Evolutionary conservation across 2,888 invertebrate species (phyloP).

Genomic region (Campoplex capitator): DNA sequence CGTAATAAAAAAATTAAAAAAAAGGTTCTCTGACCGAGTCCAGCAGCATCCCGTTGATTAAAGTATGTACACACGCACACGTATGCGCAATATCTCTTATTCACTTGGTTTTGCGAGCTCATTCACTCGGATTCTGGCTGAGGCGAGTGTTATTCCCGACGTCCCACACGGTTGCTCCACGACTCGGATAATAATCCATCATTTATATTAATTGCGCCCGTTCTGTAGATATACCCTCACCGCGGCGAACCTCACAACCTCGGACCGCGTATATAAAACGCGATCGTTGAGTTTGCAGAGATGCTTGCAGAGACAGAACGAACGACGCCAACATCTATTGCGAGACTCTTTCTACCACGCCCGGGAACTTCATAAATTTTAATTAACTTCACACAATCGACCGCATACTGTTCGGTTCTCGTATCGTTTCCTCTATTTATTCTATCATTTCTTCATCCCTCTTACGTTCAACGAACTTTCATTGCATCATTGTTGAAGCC

Average conservation of each 20-base stretch:
- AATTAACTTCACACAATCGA: slow-evolving; percentile 82
- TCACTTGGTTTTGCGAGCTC: slow-evolving; percentile 62
- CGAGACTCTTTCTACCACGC: slow-evolving; percentile 66
- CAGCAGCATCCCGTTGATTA: slow-evolving; percentile 41
- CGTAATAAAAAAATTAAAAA: slow-evolving; percentile 14
- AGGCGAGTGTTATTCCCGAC: slow-evolving; percentile 53
- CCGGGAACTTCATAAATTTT: slow-evolving; percentile 82
- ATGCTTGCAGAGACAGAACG: slow-evolving; percentile 60
- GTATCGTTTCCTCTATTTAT: slow-evolving; percentile 42
- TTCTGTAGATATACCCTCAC: slow-evolving; percentile 72
- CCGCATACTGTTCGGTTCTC: slow-evolving; percentile 44
- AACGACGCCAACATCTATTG: slow-evolving; percentile 65
- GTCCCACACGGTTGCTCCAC: slow-evolving; percentile 69
- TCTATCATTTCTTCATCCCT: neutral
- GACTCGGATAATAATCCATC: slow-evolving; percentile 79
- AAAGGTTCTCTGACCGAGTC: slow-evolving; percentile 61
- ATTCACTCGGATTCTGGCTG: slow-evolving; percentile 72
- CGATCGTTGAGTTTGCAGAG: slow-evolving; percentile 79
- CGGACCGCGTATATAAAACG: slow-evolving; percentile 78
- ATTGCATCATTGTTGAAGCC: slow-evolving; percentile 3
- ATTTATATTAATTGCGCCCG: slow-evolving; percentile 83
- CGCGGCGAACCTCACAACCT: slow-evolving; percentile 55
- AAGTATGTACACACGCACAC: slow-evolving; percentile 23
- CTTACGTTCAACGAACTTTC: slow-evolving; percentile 19
- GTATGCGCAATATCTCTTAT: slow-evolving; percentile 54